Evolutionary conservation across 2,888 invertebrate genomes (phyloP).

Genomic region (Minunthozetes semirufus): DNA sequence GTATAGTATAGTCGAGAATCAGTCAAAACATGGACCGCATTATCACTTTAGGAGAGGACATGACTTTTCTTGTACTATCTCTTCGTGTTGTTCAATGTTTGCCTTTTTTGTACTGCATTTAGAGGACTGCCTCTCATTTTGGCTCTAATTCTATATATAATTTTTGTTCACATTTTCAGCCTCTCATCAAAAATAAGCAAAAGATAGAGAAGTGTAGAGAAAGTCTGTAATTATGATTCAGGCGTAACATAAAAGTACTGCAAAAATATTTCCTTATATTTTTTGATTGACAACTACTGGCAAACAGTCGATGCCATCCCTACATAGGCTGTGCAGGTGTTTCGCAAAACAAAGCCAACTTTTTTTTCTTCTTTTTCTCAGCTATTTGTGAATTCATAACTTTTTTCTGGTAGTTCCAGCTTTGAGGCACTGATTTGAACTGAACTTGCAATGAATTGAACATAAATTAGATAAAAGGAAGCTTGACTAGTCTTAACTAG

Average conservation of each 20-base stretch:
- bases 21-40: background rate
- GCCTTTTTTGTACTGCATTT: no score
- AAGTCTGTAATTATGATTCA: slow-evolving; percentile 27
- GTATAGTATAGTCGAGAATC: background rate
- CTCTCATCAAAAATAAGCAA: slow-evolving; percentile 1
- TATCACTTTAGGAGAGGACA: background rate
- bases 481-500: no score
- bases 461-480: no score
- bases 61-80: background rate
- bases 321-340: background rate
- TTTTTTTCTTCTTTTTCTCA: background rate
- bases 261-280: slow-evolving; percentile 25
- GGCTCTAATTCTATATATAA: background rate
- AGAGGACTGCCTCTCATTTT: background rate
- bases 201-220: background rate
- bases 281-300: slow-evolving; percentile 27
- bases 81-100: background rate
- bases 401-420: background rate
- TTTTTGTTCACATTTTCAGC: background rate
- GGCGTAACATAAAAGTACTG: slow-evolving; percentile 7
- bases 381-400: background rate
- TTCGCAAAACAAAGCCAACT: background rate
- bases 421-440: no score
- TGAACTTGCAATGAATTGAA: no score
- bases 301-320: background rate